Conservation (phyloP, 2,113 vertebrate genomes). For the Podilymbus podiceps region DNA sequence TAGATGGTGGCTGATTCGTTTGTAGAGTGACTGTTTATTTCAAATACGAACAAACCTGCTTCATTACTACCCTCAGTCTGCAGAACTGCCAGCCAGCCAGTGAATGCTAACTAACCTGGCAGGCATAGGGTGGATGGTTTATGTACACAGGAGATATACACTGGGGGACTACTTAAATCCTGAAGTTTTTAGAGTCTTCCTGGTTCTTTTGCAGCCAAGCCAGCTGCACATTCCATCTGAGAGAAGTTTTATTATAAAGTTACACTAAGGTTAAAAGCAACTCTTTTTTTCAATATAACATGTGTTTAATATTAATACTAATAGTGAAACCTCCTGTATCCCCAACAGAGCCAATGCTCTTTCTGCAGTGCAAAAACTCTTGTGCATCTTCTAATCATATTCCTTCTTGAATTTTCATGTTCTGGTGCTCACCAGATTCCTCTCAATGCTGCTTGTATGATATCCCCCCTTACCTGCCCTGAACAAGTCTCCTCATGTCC, state of each 20-base stretch:
- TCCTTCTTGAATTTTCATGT: background rate
- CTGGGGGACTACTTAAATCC: background rate
- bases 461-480: background rate
- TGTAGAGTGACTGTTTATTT: background rate
- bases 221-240: background rate
- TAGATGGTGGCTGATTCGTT: background rate
- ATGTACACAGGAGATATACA: background rate
- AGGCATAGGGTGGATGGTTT: background rate
- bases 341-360: background rate
- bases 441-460: background rate
- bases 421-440: background rate
- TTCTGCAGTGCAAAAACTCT: background rate
- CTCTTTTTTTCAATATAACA: background rate
- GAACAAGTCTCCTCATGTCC: background rate
- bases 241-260: background rate
- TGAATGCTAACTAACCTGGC: background rate
- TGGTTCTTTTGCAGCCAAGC: background rate
- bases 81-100: background rate
- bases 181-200: background rate
- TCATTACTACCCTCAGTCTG: background rate
- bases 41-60: background rate
- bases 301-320: background rate
- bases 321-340: background rate
- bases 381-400: background rate
- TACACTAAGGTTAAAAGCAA: background rate